Conservation (phyloP, 2,797 vertebrate genomes). For the Coranthus polyacanthus region DNA sequence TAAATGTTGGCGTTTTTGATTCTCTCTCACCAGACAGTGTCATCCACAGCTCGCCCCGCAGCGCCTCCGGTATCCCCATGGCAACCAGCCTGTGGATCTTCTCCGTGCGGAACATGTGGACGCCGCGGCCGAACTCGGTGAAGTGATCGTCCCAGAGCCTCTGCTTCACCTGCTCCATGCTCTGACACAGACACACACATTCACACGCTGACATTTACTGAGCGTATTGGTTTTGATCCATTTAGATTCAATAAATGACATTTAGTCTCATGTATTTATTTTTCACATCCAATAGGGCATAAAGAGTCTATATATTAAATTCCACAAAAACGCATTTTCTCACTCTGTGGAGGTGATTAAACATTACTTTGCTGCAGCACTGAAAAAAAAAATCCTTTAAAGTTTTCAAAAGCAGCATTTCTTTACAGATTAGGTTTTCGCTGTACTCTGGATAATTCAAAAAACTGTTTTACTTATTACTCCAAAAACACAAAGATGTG, state of each 20-base stretch:
- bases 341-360: no score
- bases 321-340: no score
- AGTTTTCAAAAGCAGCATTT: no score
- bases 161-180: conserved; percentile 87
- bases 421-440: no score
- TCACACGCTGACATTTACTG: neutral
- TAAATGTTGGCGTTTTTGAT: neutral
- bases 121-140: conserved; percentile 90
- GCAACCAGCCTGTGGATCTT: conserved; percentile 92
- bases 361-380: no score
- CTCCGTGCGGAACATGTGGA: conserved; percentile 97
- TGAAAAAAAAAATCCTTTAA: no score
- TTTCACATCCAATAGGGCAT: no score
- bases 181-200: conserved; percentile 77
- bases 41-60: conserved; percentile 95
- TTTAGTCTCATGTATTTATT: neutral
- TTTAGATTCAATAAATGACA: no score
- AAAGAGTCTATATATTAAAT: no score
- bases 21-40: conserved; percentile 90
- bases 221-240: neutral
- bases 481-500: no score
- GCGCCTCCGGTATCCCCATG: conserved; percentile 93
- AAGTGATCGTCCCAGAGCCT: conserved; percentile 94
- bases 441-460: no score
- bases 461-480: no score